Evolutionary conservation across 2,113 vertebrate species (phyloP).

Genomic region (Petromus typicus): DNA sequence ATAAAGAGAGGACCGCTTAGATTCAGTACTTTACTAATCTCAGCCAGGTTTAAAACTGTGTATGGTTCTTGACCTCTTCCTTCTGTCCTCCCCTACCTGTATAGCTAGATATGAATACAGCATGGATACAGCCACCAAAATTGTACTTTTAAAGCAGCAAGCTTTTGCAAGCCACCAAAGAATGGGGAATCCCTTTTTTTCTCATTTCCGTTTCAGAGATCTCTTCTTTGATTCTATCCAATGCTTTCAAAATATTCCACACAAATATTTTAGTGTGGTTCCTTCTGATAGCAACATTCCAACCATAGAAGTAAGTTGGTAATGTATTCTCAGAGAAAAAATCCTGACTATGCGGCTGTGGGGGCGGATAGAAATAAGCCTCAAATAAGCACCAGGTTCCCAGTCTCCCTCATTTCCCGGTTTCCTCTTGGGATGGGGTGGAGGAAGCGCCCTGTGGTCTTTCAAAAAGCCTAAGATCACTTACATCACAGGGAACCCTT

Average conservation of each 20-base stretch:
- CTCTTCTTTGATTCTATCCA: background rate
- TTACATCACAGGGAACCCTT: conserved; percentile 40
- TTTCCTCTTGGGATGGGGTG: background rate
- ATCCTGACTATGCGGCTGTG: background rate
- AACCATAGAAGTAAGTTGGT: background rate
- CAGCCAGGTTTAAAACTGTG: background rate
- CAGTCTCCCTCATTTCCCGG: background rate
- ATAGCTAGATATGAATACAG: background rate
- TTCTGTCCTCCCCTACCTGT: background rate
- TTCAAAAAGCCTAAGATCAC: conserved; percentile 46
- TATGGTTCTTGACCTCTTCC: background rate
- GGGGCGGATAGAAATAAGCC: conserved; percentile 41
- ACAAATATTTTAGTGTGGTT: background rate
- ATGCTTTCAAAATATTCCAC: background rate
- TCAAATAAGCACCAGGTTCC: background rate
- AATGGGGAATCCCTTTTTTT: background rate
- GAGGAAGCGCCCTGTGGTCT: background rate
- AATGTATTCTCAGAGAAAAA: background rate
- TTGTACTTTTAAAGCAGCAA: background rate
- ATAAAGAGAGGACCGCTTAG: background rate
- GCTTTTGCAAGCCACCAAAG: background rate
- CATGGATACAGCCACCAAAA: background rate
- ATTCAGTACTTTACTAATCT: background rate
- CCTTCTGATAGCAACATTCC: background rate
- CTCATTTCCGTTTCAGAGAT: background rate